Base-by-base conservation (phyloP, 1,140 invertebrate species). In the Lycorma delicatula region DNA sequence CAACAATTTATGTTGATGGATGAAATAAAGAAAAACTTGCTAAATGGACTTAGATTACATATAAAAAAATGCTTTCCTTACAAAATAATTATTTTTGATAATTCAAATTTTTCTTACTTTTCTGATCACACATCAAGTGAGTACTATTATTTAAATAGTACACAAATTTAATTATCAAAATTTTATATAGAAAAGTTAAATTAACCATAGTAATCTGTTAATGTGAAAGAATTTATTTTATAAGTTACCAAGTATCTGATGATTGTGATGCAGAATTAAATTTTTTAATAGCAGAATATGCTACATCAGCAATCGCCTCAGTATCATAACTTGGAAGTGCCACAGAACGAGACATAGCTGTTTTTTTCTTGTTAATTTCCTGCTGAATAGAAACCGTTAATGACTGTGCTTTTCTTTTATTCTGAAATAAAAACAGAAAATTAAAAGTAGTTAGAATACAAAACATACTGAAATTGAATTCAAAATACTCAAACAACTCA, bases 271-370 rank as follows among this genome's bases (percentile, higher is more conserved):
- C 52, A 48, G 27, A 58, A 48, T 60, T 61, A 34, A 13, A 36
- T 64, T 63, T 61, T 62, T 67, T 67, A 61, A 76, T 69, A 68
- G 75, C 41, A 56, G 49, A 18, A 47, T 56, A 52, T 59, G 69
- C 57, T 63, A 60, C 51, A 57, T 22, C 48, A 63, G 58, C 47
- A 63, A 67, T 58, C 60, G 69, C 63, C 70, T 78, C 36, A 69
- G 70, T 58, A 70, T 70, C 56, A 69, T 67, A 60, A 70, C 62
- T 38, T 70, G 61, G 11, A 56, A 60, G 27, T 68, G 67, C 20
- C n/a, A 54, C 53, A 13, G 63, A 64, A 38, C 62, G 62, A 25
- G 64, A 60, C 50, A 49, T 54, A 13, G 64, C 26, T 13, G 41
- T 52, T 16, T 57, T 56, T 29, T 54, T 60, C 12, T 38, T 49